Evolutionary conservation across 2,113 vertebrate genomes (phyloP).

Genomic region (Poecile atricapillus): DNA sequence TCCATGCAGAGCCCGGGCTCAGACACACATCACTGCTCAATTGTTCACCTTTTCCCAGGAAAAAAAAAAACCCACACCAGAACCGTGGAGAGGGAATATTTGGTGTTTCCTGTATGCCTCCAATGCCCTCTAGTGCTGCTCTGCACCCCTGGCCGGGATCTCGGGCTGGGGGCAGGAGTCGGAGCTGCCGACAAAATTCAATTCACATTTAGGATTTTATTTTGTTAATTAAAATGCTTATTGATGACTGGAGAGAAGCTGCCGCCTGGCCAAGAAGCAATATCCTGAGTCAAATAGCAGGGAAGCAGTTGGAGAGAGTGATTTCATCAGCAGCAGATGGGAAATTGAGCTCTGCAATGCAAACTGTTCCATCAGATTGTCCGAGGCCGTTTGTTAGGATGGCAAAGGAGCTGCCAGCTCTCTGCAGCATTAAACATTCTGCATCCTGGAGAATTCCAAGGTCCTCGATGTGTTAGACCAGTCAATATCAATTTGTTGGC

Average conservation of each 20-base stretch:
- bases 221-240: conserved; percentile 50
- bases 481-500: conserved; percentile 12
- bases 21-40: background rate
- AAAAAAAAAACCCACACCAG: background rate
- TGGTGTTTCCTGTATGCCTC: background rate
- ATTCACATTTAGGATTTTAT: background rate
- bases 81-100: background rate
- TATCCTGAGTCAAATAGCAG: conserved; percentile 31
- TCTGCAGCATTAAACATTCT: background rate
- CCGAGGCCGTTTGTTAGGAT: background rate
- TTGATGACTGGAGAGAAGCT: conserved; percentile 20
- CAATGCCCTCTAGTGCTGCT: conserved; percentile 64
- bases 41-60: background rate
- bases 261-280: background rate
- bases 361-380: conserved; percentile 26
- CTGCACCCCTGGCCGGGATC: background rate
- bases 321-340: conserved; percentile 32
- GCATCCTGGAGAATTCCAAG: background rate
- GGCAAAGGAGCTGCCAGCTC: background rate
- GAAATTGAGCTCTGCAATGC: background rate
- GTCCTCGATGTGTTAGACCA: conserved; percentile 2
- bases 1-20: background rate
- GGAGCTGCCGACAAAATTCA: background rate
- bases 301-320: conserved; percentile 7
- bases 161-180: background rate